Conservation (phyloP, 2,797 vertebrate species). For the Ambastaia sidthimunki region DNA sequence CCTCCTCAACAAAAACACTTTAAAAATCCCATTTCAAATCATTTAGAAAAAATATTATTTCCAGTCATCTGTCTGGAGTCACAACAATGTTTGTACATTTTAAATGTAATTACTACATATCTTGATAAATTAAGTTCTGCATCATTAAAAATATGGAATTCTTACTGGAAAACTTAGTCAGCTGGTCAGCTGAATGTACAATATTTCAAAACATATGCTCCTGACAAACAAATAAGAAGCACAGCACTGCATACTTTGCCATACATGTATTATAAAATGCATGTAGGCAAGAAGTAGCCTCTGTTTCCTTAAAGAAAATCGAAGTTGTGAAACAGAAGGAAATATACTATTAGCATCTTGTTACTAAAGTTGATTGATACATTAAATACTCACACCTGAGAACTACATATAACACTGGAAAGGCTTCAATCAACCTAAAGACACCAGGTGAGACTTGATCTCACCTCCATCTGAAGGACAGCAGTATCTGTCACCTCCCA, state of each 20-base stretch:
- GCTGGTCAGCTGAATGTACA: no score
- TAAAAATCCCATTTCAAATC: not conserved
- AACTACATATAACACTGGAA: slow-evolving; percentile 19
- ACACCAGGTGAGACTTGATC: slow-evolving; percentile 25
- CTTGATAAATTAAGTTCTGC: no score
- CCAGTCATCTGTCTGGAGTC: not conserved
- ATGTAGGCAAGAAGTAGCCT: not conserved
- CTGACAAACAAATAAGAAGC: no score
- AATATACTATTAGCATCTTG: slow-evolving; percentile 13
- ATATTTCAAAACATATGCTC: no score
- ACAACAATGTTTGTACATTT: not conserved
- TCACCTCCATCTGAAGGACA: slow-evolving; percentile 44
- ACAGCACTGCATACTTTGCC: not conserved
- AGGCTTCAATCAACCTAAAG: slow-evolving; percentile 34
- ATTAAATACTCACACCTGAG: slow-evolving; percentile 15
- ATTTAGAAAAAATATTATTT: not conserved
- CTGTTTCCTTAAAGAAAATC: not conserved
- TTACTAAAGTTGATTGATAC: not conserved
- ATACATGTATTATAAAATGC: not conserved
- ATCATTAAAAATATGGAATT: no score
- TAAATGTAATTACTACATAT: no score
- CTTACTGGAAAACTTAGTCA: no score
- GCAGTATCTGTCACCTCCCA: slow-evolving; percentile 30
- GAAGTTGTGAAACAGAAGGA: slow-evolving; percentile 10
- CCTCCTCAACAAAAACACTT: not conserved